Base-by-base conservation (phyloP, 1,140 invertebrate species). In the Drosophila murphyi region DNA sequence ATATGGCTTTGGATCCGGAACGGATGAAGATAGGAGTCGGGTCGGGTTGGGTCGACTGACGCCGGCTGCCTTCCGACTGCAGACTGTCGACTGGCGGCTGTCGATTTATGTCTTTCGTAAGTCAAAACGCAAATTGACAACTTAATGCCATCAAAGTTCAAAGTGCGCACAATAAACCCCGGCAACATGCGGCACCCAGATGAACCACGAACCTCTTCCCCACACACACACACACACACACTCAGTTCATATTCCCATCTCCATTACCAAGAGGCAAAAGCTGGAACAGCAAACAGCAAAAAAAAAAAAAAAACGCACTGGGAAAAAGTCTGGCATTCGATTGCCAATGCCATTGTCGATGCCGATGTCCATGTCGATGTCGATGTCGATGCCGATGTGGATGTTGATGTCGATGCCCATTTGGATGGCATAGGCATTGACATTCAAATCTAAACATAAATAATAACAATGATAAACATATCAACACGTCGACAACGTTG, bases 401-500 rank as follows among this genome's bases (percentile, higher is more conserved):
- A 20, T 20, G 20, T 20, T 76, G 56, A 73, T 72, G 55, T 29
- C 41, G 50, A 68, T 79, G 71, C 10, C 56, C 20, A 69, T 75
- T 63, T 63, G 50, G 29, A 47, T 77, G 61, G 51, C 72, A 63
- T 68, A 85, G 83, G 85, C 83, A 89, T 89, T 88, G 83, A 88
- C 83, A 88, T 88, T 88, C 85, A 88, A 88, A 88, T 88, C 83
- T 80, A 85, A 88, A 78, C 83, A 88, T 88, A 88, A 88, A 88
- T 88, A 88, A 88, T 88, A 88, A 88, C 83, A 89, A 85, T 88
- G 83, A 88, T 88, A 89, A 88, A 89, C 83, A 88, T 89, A 89
- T 88, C 85, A 88, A 80, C 85, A 85, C 80, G 80, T 57, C 70
- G 57, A 51, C 64, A 60, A 60, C 54, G 31, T 47, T 72, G 51